Conservation (phyloP, 2,113 vertebrate species). For the Setophaga petechia region DNA sequence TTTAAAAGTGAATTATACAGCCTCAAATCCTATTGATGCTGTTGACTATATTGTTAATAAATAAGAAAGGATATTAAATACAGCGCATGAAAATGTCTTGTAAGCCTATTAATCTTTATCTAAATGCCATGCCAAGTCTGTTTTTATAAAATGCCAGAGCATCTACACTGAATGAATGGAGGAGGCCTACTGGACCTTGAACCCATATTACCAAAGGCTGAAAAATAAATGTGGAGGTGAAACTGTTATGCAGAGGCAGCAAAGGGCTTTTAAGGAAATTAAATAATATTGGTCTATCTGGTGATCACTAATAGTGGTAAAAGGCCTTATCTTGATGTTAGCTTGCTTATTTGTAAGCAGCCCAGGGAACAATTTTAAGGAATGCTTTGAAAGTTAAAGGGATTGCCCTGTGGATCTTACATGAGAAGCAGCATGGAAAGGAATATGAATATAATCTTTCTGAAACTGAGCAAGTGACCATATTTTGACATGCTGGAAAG, state of each 20-base stretch:
- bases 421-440: background rate
- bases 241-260: background rate
- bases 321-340: background rate
- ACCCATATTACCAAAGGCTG: background rate
- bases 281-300: background rate
- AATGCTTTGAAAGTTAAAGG: background rate
- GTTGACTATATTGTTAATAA: background rate
- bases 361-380: background rate
- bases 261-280: background rate
- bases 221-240: background rate
- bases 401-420: background rate
- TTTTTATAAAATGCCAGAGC: background rate
- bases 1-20: background rate
- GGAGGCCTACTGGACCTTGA: background rate
- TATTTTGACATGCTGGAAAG: slow-evolving; percentile 5
- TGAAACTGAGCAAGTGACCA: background rate
- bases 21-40: background rate
- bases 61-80: background rate
- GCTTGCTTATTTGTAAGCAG: background rate
- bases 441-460: background rate
- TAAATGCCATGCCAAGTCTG: background rate
- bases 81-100: background rate
- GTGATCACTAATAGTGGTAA: background rate
- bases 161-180: background rate
- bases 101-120: background rate